Conservation (phyloP, 2,797 vertebrate species). For the Triplophysa bombifrons region DNA sequence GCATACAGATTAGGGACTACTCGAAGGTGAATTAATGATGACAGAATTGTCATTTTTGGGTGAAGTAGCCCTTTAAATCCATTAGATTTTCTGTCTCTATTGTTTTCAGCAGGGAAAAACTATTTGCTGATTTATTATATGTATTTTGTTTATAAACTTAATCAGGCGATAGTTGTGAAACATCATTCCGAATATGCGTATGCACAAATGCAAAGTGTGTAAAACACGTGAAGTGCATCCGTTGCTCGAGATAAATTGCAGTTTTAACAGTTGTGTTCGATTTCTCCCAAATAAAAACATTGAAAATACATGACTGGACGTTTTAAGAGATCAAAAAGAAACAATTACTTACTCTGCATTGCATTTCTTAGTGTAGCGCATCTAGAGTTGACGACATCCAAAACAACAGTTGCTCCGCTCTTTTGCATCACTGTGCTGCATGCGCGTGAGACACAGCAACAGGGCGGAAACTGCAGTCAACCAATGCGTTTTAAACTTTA, state of each 20-base stretch:
- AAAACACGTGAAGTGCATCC: not conserved
- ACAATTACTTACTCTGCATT: constrained; percentile 29
- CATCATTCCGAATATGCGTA: too few relatives aligned
- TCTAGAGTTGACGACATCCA: not conserved
- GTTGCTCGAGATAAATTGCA: not conserved
- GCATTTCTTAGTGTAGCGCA: not conserved
- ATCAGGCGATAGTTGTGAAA: too few relatives aligned
- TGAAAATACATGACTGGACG: not conserved
- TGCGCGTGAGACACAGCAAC: constrained; percentile 7
- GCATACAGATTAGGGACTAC: too few relatives aligned
- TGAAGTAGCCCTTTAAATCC: too few relatives aligned
- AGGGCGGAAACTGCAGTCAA: constrained; percentile 24
- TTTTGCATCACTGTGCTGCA: constrained; percentile 25
- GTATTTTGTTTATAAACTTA: too few relatives aligned
- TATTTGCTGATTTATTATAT: too few relatives aligned
- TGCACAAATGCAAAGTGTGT: too few relatives aligned
- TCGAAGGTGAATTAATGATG: too few relatives aligned
- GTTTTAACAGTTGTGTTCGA: not conserved
- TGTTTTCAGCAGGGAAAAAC: too few relatives aligned
- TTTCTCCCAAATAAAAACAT: not conserved
- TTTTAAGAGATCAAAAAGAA: constrained; percentile 5
- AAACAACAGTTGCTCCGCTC: constrained; percentile 7
- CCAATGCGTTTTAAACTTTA: not conserved
- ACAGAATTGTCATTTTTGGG: too few relatives aligned
- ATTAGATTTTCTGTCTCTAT: too few relatives aligned